These are phyloP conservation scores for Anthoscopus minutus DNA, from an alignment of 2,113 vertebrate species.

Conservation along the genomic window DNA sequence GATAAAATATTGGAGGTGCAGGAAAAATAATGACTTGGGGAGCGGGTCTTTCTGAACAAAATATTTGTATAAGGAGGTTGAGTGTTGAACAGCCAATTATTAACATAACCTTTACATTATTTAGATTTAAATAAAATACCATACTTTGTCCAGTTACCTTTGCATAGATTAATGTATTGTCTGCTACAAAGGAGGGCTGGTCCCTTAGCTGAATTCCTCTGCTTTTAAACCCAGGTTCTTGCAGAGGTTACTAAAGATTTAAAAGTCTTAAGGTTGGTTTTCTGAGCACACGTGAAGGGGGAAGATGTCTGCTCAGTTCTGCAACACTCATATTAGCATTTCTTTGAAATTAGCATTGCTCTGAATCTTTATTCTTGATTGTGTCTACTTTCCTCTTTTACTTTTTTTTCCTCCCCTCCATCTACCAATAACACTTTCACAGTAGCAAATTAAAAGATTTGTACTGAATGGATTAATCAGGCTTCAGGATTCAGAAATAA, in stretches of 20 bases:
- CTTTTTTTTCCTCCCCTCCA: background rate
- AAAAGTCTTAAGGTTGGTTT: background rate
- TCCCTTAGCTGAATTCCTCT: background rate
- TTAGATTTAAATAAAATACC: background rate
- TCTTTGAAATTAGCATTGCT: background rate
- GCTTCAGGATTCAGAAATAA: background rate
- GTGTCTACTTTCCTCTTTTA: background rate
- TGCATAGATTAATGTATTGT: background rate
- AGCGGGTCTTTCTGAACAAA: rapidly evolving
- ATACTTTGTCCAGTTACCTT: background rate
- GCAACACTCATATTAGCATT: background rate
- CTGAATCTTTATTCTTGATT: background rate
- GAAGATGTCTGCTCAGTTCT: background rate
- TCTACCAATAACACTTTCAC: background rate
- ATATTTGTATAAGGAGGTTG: background rate
- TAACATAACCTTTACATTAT: background rate
- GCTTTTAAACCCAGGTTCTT: background rate
- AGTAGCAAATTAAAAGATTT: background rate
- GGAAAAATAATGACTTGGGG: background rate
- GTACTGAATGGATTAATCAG: background rate
- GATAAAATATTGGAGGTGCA: background rate
- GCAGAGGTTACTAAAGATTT: background rate
- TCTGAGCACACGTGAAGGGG: background rate
- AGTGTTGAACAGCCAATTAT: background rate
- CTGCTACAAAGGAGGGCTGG: background rate